Conservation (phyloP, 2,888 invertebrate genomes). For the Nezara viridula region DNA sequence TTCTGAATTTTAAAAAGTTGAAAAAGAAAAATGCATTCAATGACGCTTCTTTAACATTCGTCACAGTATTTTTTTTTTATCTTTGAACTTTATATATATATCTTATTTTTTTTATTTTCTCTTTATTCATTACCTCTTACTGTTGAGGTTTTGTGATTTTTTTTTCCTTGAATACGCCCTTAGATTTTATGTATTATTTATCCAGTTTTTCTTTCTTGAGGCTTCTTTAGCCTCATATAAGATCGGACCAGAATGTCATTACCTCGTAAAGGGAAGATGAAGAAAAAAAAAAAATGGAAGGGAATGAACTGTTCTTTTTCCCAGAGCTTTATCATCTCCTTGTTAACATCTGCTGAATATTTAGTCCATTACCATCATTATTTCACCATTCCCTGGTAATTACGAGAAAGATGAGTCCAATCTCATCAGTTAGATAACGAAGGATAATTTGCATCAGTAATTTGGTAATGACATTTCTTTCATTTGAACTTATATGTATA, state of each 20-base stretch:
- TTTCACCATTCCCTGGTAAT: not conserved
- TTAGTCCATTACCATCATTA: slow-evolving; percentile 31
- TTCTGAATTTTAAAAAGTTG: no score
- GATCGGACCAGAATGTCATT: slow-evolving; percentile 51
- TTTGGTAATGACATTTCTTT: not conserved
- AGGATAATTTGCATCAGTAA: not conserved
- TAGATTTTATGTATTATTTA: slow-evolving; percentile 53
- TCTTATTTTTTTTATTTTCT: not conserved
- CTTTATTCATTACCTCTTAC: slow-evolving; percentile 8
- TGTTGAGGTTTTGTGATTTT: no score
- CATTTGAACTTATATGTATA: no score
- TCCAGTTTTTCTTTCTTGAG: slow-evolving; percentile 47
- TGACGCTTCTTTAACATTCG: no score
- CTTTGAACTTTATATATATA: not conserved
- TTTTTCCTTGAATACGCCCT: not conserved
- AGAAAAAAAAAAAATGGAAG: not conserved
- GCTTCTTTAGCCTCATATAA: not conserved
- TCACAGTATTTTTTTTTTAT: no score
- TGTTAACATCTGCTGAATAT: slow-evolving; percentile 51
- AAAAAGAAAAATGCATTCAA: no score
- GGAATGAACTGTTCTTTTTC: slow-evolving; percentile 2
- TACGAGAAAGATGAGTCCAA: not conserved
- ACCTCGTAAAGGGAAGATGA: slow-evolving; percentile 37
- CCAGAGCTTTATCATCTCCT: slow-evolving; percentile 38
- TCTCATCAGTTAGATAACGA: not conserved